Evolutionary conservation across 2,797 vertebrate species (phyloP).

Genomic region (Myotis planiceps): DNA sequence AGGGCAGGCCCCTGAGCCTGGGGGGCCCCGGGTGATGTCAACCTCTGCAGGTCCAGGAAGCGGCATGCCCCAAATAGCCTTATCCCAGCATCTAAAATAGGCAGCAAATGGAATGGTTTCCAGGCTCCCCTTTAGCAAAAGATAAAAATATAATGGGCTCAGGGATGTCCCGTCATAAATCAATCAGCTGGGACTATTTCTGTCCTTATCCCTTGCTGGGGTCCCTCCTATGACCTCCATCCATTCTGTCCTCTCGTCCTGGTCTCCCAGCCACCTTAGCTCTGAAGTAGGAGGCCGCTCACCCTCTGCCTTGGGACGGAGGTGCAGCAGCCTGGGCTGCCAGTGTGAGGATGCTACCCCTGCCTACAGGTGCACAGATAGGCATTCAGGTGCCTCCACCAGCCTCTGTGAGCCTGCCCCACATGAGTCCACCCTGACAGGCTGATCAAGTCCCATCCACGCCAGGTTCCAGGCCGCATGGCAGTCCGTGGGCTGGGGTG

Average conservation of each 20-base stretch:
- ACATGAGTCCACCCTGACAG: not conserved
- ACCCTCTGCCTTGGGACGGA: not conserved
- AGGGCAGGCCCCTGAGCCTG: not conserved
- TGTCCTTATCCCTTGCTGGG: not conserved
- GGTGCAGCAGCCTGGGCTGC: no score
- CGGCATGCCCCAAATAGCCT: not conserved
- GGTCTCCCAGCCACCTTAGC: not conserved
- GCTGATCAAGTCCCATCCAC: fast-evolving
- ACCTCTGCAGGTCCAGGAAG: constrained; percentile 18
- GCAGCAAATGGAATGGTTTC: constrained; percentile 4
- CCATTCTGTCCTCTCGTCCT: not conserved
- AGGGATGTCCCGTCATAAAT: constrained; percentile 64
- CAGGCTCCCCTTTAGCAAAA: not conserved
- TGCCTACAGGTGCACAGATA: fast-evolving
- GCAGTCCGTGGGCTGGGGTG: not conserved
- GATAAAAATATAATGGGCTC: constrained; percentile 53
- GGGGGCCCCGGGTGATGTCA: not conserved
- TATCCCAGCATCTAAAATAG: constrained; percentile 37
- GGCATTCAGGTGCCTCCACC: not conserved
- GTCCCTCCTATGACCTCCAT: not conserved
- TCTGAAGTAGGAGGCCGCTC: not conserved
- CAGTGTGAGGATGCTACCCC: fast-evolving
- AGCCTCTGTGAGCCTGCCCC: not conserved
- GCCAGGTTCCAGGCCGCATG: not conserved
- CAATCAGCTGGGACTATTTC: constrained; percentile 54